Evolutionary conservation across 2,113 vertebrate genomes (phyloP).

Genomic region (Thalassoma bifasciatum): DNA sequence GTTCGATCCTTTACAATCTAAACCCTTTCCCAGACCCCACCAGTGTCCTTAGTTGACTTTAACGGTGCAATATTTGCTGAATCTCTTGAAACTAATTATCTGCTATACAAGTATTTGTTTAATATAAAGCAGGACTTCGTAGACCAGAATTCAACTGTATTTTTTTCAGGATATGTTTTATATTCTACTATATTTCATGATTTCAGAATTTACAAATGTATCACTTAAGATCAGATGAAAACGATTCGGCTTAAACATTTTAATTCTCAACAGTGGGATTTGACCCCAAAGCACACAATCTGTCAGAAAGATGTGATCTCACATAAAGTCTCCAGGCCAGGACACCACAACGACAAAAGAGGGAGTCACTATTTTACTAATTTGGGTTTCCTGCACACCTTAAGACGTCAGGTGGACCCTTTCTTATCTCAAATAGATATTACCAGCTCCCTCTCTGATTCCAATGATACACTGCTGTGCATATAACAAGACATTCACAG

Average conservation of each 20-base stretch:
- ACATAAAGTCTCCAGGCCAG: constrained; percentile 32
- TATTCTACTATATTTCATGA: constrained; percentile 3
- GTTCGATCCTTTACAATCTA: no score
- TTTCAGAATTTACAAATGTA: background rate
- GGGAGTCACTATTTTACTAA: constrained; percentile 24
- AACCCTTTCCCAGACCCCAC: background rate
- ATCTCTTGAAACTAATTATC: constrained; percentile 18
- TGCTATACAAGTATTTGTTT: constrained; percentile 1
- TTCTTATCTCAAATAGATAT: constrained; percentile 51
- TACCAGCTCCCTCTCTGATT: constrained; percentile 35
- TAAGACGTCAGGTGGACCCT: constrained; percentile 14
- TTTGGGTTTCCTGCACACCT: constrained; percentile 24
- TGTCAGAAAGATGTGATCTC: constrained; percentile 24
- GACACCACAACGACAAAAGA: background rate
- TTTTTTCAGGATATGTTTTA: background rate
- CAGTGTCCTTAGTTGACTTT: constrained; percentile 15
- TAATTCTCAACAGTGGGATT: background rate
- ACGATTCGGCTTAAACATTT: no score
- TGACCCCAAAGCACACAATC: constrained; percentile 28
- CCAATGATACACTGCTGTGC: constrained; percentile 49
- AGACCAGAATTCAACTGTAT: background rate
- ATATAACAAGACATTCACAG: constrained; percentile 56
- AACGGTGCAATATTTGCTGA: constrained; percentile 29
- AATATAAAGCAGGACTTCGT: background rate
- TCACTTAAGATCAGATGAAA: background rate